Percentiles rank a stretch among this genome's conserved stretches.
phyloP scores from a whole-genome alignment of 2,797 vertebrate genomes.

The Thripadectes ignobilis region DNA sequence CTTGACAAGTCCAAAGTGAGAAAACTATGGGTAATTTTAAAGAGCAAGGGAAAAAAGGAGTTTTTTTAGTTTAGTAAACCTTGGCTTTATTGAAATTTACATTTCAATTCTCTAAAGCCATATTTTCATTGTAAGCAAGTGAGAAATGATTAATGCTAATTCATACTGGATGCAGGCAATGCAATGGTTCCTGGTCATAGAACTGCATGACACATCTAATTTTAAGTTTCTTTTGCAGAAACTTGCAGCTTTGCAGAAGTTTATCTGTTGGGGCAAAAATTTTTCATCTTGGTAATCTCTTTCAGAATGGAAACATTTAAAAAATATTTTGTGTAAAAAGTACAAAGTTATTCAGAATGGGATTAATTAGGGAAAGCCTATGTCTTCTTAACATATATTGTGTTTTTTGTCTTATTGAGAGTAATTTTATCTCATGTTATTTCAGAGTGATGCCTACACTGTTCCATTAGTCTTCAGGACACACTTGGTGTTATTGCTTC shows the following conservation, averaged over 20 bases:
- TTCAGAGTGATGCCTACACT: neutral
- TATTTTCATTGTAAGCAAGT: neutral
- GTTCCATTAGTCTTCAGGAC: conserved; percentile 44
- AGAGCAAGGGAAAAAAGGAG: neutral
- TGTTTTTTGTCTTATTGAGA: neutral
- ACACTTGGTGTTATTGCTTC: conserved; percentile 48
- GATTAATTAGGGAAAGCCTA: neutral
- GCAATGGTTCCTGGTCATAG: neutral
- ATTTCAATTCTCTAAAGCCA: neutral
- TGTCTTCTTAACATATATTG: neutral
- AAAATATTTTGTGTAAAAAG: neutral
- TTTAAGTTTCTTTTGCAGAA: neutral
- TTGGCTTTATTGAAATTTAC: neutral
- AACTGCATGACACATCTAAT: neutral
- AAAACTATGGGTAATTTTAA: neutral
- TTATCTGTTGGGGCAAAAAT: neutral
- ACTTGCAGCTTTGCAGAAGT: neutral
- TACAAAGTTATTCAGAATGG: neutral
- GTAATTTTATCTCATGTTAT: conserved; percentile 43
- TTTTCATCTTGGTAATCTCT: neutral
- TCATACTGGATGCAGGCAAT: neutral
- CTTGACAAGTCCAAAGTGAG: neutral
- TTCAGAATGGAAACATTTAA: neutral
- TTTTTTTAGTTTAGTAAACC: neutral
- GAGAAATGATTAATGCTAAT: neutral